Conservation (phyloP, 2,888 invertebrate species). For the Hypercompe scribonia region DNA sequence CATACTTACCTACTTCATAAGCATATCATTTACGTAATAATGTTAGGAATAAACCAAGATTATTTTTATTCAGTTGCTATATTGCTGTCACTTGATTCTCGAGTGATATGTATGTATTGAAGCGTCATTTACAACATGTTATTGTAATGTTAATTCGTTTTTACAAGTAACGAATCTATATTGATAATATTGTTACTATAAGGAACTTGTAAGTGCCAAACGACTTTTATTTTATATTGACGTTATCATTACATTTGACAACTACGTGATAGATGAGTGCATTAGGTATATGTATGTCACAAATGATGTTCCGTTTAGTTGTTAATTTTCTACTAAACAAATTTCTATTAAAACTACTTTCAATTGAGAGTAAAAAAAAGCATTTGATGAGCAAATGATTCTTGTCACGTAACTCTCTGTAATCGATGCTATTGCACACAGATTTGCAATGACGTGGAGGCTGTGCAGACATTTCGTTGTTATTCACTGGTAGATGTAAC, state of each 20-base stretch:
- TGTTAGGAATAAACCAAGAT: neutral
- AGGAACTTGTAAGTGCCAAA: constrained; percentile 6
- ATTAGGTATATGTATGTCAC: neutral
- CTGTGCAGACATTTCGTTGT: neutral
- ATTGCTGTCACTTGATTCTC: neutral
- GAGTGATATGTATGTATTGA: neutral
- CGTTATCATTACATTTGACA: constrained; percentile 14
- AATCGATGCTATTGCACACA: constrained; percentile 52
- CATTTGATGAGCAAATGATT: constrained; percentile 58
- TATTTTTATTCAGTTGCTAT: neutral
- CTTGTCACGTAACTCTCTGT: constrained; percentile 55
- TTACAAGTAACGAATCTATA: constrained; percentile 10
- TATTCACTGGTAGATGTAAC: neutral
- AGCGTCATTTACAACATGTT: constrained; percentile 8
- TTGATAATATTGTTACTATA: constrained; percentile 11
- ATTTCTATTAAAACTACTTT: constrained; percentile 30
- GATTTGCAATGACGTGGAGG: neutral
- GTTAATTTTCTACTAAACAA: constrained; percentile 7
- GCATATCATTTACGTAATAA: neutral
- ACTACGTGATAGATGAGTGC: constrained; percentile 10
- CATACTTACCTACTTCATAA: neutral
- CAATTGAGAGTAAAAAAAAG: constrained; percentile 46
- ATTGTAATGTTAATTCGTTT: constrained; percentile 1
- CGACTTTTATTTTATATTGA: neutral
- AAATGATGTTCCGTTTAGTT: neutral